Evolutionary conservation across 2,888 invertebrate genomes (phyloP), one percentile per base, ranked within the genome.

Genomic region (Argynnis bischoffii): DNA sequence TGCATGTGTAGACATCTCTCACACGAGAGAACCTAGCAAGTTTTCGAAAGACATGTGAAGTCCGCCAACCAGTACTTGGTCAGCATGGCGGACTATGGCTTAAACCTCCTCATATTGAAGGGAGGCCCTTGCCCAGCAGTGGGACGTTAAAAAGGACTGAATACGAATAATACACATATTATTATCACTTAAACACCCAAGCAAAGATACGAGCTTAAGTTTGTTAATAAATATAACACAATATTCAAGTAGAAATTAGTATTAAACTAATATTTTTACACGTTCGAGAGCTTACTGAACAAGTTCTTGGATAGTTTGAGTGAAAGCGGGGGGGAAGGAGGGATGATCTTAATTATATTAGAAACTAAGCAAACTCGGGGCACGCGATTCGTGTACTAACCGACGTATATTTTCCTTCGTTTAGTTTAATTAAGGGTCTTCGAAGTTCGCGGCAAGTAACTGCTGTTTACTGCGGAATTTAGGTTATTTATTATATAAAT

Each of bases 301-400:
- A 63, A 56, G 41, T 63, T 63, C 46, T 50, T 51, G 13, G 35
- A 46, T 31, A 66, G 57, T 66, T 63, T 57, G 64, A 57, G 53
- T 26, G 35, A 59, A 47, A 26, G 41, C n/a, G 50, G 54, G 70
- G 70, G 55, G 66, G 63, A 18, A 47, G 21, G 50, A 73, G 71
- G 69, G 71, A 69, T 73, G 72, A 71, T 72, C 73, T 73, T 74
- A 74, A 74, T 73, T 72, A 73, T 72, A 74, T 74, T 74, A 73
- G 72, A 66, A 69, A 72, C 69, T 65, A 65, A 64, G 48, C 50
- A 50, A 70, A 71, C 64, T 72, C 68, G 1, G 54, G 64, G 67
- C 64, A 63, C 71, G 71, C 71, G 66, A 69, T 60, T 67, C 69
- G 71, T 56, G 67, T 64, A 63, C 69, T 69, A 59, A 60, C 68